Evolutionary conservation across 2,797 vertebrate species (phyloP), one percentile per base, ranked within the genome.

Genomic region (Danio jaintianensis): DNA sequence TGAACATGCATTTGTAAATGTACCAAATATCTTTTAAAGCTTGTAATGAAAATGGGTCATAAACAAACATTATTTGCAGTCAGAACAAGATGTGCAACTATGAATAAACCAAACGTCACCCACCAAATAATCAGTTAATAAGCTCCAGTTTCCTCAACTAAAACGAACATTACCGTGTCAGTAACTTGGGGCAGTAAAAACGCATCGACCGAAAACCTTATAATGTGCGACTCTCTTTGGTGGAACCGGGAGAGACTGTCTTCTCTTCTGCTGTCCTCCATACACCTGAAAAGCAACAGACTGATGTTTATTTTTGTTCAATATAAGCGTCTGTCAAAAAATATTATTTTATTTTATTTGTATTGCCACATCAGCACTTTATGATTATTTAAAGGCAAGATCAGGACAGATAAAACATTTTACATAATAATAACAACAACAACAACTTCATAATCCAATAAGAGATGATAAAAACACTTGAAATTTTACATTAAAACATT

Each of bases 171-270:
- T 74, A 93, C 92, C 82, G 85, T 83, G 16, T 58, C 75, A 20
- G 88, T 76, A 47, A 78, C 79, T 13, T 67, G 58, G 5, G 69
- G 85, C 55, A 93, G 89, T 52, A 90, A 75, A 82, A 93, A 92
- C 0, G 91, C 63, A 43, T 94, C 92, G 6, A 93, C 78, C 15
- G 91, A 85, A 80, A 93, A 93, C 58, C 73, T 88, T 0, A 93
- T 16, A 75, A 83, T 63, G 45, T 80, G 81, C 2, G 29, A 56
- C 6, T 45, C 78, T 73, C 86, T 71, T 7, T 48, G 69, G 67
- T 86, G 22, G 61, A 91, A 93, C 10, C 6, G 47, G 3, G 92
- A 91, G 29, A 22, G 78, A 85, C 92, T 94, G 63, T 85, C 88
- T 3, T 81, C 58, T 74, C 89, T 88, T 67, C 45, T 82, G 84